phyloP scores from a whole-genome alignment of 1,140 invertebrate species.

The Pseudobourletiella spinata region DNA sequence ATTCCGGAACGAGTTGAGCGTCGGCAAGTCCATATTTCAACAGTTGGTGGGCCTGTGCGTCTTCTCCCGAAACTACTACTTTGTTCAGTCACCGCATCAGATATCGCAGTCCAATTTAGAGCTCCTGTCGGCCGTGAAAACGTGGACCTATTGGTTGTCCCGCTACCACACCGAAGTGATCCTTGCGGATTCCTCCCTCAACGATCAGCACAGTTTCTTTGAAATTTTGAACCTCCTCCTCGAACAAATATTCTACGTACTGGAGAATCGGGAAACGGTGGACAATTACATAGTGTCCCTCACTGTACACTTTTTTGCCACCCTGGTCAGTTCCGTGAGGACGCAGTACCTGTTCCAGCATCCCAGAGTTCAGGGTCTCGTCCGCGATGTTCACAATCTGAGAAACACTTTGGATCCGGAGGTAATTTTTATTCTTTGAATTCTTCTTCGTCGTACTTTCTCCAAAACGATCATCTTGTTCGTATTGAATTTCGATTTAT shows the following conservation, averaged over 20 bases:
- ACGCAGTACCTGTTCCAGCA: slow-evolving; percentile 33
- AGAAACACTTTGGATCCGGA: slow-evolving; percentile 31
- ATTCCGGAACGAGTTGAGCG: slow-evolving; percentile 30
- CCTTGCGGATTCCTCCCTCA: slow-evolving; percentile 20
- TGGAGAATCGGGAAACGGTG: slow-evolving; percentile 22
- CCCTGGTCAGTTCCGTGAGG: slow-evolving; percentile 28
- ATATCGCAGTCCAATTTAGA: slow-evolving; percentile 51
- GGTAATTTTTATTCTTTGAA: slow-evolving; percentile 39
- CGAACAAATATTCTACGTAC: slow-evolving; percentile 24
- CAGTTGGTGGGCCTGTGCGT: slow-evolving; percentile 21
- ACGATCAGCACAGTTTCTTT: slow-evolving; percentile 30
- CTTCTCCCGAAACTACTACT: slow-evolving; percentile 28
- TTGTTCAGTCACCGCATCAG: slow-evolving; percentile 17
- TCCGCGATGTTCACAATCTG: slow-evolving; percentile 24
- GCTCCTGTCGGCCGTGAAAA: slow-evolving; percentile 55
- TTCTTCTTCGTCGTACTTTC: too few species aligned
- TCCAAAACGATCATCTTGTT: too few species aligned
- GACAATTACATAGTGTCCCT: slow-evolving; percentile 18
- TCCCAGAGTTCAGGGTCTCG: slow-evolving; percentile 18
- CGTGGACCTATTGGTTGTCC: slow-evolving; percentile 55
- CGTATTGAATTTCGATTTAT: slow-evolving; percentile 4
- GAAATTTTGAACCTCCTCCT: slow-evolving; percentile 17
- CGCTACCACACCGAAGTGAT: slow-evolving; percentile 38
- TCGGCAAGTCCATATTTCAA: slow-evolving; percentile 31
- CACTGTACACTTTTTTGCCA: slow-evolving; percentile 24